Conservation (phyloP, 2,888 invertebrate genomes). For the Melanophora roralis region DNA sequence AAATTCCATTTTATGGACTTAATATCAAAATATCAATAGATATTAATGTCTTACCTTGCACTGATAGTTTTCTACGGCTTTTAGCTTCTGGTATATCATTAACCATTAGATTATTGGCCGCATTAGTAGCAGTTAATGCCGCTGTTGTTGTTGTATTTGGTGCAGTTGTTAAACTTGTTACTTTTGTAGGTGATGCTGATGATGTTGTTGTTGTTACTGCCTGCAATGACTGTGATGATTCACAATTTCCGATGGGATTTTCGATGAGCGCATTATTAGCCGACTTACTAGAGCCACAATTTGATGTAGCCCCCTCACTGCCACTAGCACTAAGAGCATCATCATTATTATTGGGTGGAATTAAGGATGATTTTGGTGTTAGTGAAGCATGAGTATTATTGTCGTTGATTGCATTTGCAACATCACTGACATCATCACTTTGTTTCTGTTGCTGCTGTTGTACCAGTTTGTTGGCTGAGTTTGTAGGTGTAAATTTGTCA, state of each 20-base stretch:
- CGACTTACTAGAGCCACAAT: conserved; percentile 52
- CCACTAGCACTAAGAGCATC: conserved; percentile 69
- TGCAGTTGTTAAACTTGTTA: conserved; percentile 35
- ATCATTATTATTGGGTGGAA: conserved; percentile 67
- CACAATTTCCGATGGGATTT: conserved; percentile 54
- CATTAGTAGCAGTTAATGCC: conserved; percentile 39
- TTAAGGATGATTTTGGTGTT: conserved; percentile 71
- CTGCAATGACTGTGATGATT: conserved; percentile 45
- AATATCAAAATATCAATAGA: not conserved
- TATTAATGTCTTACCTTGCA: conserved; percentile 71
- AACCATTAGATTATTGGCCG: conserved; percentile 67
- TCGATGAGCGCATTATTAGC: conserved; percentile 17
- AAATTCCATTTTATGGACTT: too few species aligned
- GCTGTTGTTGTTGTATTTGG: conserved; percentile 33
- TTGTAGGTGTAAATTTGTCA: not conserved
- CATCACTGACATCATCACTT: conserved; percentile 52
- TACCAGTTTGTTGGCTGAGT: not conserved
- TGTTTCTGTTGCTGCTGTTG: conserved; percentile 31
- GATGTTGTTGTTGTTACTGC: conserved; percentile 29
- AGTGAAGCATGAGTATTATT: conserved; percentile 60
- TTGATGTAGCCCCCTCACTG: conserved; percentile 69
- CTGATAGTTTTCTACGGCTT: conserved; percentile 75
- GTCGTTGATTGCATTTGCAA: conserved; percentile 41
- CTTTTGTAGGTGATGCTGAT: conserved; percentile 44
- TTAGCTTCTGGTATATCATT: conserved; percentile 71